Conservation (phyloP, 2,888 invertebrate species). For the Chrysopilus asiliformis region DNA sequence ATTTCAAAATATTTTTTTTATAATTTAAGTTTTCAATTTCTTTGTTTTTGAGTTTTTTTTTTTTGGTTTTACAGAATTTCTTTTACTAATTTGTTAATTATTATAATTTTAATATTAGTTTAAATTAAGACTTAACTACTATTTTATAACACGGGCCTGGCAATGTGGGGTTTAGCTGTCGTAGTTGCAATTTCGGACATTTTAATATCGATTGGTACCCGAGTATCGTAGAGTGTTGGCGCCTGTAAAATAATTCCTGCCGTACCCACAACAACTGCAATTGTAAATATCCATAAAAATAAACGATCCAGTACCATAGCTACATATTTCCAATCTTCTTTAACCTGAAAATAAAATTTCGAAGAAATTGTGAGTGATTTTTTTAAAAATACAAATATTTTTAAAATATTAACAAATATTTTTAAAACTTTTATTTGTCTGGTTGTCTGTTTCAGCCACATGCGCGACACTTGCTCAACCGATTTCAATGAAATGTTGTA, state of each 20-base stretch:
- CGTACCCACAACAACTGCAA: conserved; percentile 87
- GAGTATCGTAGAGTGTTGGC: conserved; percentile 85
- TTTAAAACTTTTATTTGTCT: too few species aligned
- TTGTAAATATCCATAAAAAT: conserved; percentile 94
- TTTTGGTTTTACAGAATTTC: neutral
- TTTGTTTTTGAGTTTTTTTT: too few species aligned
- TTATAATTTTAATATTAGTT: conserved; percentile 7
- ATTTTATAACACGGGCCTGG: conserved; percentile 34
- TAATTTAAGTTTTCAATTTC: too few species aligned
- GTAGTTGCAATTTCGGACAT: conserved; percentile 82
- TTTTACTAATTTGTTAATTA: neutral
- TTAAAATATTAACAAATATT: too few species aligned
- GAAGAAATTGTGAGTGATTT: too few species aligned
- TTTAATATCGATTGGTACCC: conserved; percentile 75
- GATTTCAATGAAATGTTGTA: too few species aligned
- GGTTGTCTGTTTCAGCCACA: too few species aligned
- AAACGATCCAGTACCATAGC: conserved; percentile 95
- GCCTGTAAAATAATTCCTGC: conserved; percentile 91
- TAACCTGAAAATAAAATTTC: conserved; percentile 69
- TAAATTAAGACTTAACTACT: too few species aligned
- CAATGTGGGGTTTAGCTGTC: conserved; percentile 64
- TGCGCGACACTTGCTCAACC: too few species aligned
- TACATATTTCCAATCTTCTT: conserved; percentile 98
- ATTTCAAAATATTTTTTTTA: too few species aligned
- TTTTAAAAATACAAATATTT: too few species aligned